Evolutionary conservation across 37 sponge, comb jelly and placozoan species (phyloP).

Genomic region (Theonella swinhoei): DNA sequence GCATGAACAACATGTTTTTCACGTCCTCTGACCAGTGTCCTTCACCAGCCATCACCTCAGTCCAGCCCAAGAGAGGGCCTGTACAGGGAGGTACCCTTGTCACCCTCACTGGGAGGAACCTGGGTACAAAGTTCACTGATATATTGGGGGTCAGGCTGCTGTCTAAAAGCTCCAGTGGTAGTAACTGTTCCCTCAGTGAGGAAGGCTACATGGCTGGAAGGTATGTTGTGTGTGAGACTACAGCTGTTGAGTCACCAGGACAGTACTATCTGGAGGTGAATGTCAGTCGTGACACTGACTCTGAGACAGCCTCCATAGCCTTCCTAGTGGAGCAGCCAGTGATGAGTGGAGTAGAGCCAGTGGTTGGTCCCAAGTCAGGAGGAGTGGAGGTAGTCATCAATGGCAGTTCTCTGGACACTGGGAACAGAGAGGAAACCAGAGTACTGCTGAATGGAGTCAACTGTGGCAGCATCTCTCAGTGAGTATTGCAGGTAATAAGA

Average conservation of each 20-base stretch:
- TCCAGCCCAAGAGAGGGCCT: slow-evolving; percentile 66
- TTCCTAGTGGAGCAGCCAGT: slow-evolving; percentile 38
- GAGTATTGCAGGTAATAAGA: too few relatives aligned
- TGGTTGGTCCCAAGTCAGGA: slow-evolving; percentile 77
- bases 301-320: background rate
- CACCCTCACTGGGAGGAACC: slow-evolving; percentile 72
- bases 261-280: background rate
- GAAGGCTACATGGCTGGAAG: slow-evolving; percentile 35
- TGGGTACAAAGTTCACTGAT: slow-evolving; percentile 60
- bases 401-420: slow-evolving; percentile 67
- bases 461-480: too few relatives aligned
- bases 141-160: slow-evolving; percentile 15
- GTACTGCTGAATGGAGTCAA: slow-evolving; percentile 38
- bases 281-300: background rate
- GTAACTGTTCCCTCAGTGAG: slow-evolving; percentile 20
- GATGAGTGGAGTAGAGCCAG: slow-evolving; percentile 48
- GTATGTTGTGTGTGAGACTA: slow-evolving; percentile 48
- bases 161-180: too few relatives aligned
- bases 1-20: too few relatives aligned
- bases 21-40: slow-evolving; percentile 39
- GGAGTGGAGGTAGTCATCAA: slow-evolving; percentile 57
- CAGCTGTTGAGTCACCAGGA: background rate
- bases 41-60: slow-evolving; percentile 29
- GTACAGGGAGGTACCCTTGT: slow-evolving; percentile 64
- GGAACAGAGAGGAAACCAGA: slow-evolving; percentile 36